Percentiles rank a stretch among this genome's conserved stretches.
Evolutionary conservation across 2,113 vertebrate genomes (phyloP).

Genomic region (Melanotaenia duboulayi): DNA sequence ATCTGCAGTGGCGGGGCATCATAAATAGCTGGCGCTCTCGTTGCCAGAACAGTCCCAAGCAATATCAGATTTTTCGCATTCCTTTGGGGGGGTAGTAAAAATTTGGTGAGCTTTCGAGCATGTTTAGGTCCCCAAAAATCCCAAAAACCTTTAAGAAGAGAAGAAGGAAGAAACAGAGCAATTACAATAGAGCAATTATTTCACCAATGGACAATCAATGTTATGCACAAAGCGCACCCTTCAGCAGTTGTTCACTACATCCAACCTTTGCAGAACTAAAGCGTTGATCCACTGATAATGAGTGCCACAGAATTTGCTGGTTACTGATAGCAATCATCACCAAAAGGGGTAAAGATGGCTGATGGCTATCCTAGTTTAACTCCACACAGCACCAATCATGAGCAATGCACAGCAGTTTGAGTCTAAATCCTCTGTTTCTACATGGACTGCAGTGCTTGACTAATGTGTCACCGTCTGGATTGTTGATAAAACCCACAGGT

Average conservation of each 20-base stretch:
- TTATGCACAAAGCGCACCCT: constrained; percentile 6
- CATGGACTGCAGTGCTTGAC: constrained; percentile 19
- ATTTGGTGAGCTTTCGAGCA: too few species aligned
- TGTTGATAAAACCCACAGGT: constrained; percentile 41
- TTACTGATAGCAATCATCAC: constrained; percentile 70
- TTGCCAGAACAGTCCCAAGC: too few species aligned
- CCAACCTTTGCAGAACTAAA: constrained; percentile 27
- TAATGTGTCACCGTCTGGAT: constrained; percentile 43
- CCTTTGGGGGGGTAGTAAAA: too few species aligned
- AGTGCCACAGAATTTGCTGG: constrained; percentile 44
- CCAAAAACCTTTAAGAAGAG: too few species aligned
- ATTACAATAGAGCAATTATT: too few species aligned
- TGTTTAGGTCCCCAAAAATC: too few species aligned
- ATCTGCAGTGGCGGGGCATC: too few species aligned
- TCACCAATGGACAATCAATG: constrained; percentile 24
- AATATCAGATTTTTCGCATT: too few species aligned
- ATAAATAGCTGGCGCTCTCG: too few species aligned
- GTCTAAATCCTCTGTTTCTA: constrained; percentile 55
- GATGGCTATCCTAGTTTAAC: constrained; percentile 45
- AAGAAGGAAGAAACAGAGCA: too few species aligned
- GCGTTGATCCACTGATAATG: constrained; percentile 66
- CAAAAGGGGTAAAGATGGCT: constrained; percentile 28
- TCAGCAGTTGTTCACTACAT: constrained; percentile 13
- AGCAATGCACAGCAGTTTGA: constrained; percentile 43
- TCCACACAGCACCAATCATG: constrained; percentile 42